Conservation (phyloP, 1,140 invertebrate genomes). For the Drosophila setifemur region DNA sequence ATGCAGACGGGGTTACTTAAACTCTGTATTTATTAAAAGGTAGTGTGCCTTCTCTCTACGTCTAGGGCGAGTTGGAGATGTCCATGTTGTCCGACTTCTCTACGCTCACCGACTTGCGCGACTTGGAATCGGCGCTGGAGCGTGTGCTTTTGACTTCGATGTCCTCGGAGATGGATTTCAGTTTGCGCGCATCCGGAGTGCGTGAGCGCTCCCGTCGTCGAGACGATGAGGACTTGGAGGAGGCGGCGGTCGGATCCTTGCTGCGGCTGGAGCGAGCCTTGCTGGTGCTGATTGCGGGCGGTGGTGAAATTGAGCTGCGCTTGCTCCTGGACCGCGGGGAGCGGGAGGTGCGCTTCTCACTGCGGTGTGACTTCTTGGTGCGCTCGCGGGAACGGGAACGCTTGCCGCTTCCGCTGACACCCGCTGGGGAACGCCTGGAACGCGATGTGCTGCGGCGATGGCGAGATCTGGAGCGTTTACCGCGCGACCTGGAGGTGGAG, state of each 20-base stretch:
- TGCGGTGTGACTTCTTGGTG: slow-evolving; percentile 73
- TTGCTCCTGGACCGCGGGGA: slow-evolving; percentile 78
- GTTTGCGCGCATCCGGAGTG: slow-evolving; percentile 64
- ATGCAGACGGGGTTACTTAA: slow-evolving; percentile 28
- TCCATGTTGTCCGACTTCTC: slow-evolving; percentile 86
- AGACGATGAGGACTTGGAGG: slow-evolving; percentile 61
- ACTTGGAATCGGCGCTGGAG: slow-evolving; percentile 61
- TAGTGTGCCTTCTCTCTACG: slow-evolving; percentile 10
- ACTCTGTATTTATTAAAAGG: slow-evolving; percentile 26
- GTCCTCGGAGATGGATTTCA: slow-evolving; percentile 75
- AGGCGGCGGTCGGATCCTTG: slow-evolving; percentile 54
- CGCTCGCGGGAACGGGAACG: slow-evolving; percentile 83
- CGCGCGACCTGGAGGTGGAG: slow-evolving; percentile 56
- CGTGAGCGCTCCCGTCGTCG: slow-evolving; percentile 68
- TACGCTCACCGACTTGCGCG: slow-evolving; percentile 80
- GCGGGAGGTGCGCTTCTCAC: slow-evolving; percentile 63
- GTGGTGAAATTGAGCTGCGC: slow-evolving; percentile 72
- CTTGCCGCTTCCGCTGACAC: slow-evolving; percentile 84
- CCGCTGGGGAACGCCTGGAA: slow-evolving; percentile 66
- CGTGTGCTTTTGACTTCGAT: slow-evolving; percentile 73
- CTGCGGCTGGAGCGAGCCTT: slow-evolving; percentile 71
- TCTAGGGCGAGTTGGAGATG: slow-evolving; percentile 83
- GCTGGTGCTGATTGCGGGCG: slow-evolving; percentile 29
- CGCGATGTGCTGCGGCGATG: slow-evolving; percentile 72
- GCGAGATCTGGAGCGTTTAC: slow-evolving; percentile 85